Evolutionary conservation across 2,888 invertebrate species (phyloP).

Genomic region (Neoascia interrupta): DNA sequence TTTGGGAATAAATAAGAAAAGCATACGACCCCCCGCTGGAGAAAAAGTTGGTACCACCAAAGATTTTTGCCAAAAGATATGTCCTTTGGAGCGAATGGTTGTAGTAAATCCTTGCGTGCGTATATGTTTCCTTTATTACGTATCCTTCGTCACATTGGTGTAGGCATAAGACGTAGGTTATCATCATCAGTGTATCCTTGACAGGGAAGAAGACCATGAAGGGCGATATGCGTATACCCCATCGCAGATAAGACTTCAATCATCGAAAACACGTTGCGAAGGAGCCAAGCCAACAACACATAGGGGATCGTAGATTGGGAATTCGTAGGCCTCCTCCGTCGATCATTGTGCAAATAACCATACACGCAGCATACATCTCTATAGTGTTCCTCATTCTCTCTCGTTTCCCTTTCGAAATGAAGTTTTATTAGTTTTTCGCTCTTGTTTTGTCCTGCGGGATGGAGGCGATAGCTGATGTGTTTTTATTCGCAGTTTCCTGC

Average conservation of each 20-base stretch:
- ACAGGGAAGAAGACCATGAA: no score
- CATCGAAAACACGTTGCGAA: constrained; percentile 25
- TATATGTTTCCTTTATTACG: constrained; percentile 30
- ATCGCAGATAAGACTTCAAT: constrained; percentile 39
- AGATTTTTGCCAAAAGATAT: no score
- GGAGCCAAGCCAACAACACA: constrained; percentile 1
- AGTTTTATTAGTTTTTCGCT: constrained; percentile 51
- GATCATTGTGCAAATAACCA: constrained; percentile 38
- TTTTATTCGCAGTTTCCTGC: no score
- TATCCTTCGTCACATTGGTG: constrained; percentile 12
- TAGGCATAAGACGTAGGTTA: no score
- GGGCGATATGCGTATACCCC: constrained; percentile 20
- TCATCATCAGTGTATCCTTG: no score
- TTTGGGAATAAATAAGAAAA: constrained; percentile 15
- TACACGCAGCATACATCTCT: constrained; percentile 3
- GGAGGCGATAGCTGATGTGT: constrained; percentile 18
- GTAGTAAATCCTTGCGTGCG: constrained; percentile 29
- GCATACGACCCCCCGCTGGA: no score
- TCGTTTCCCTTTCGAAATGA: constrained; percentile 26
- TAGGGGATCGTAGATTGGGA: constrained; percentile 13
- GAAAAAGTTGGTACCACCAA: no score
- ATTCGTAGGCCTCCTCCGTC: constrained; percentile 30
- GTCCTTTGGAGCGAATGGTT: no score
- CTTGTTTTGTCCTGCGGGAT: constrained; percentile 44
- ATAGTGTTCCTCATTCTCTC: no score